A percentile compares a stretch with the other conserved stretches of the same genome.
Evolutionary conservation across 1,140 invertebrate species (phyloP).

Genomic region (Yoshiicerus persimilis): DNA sequence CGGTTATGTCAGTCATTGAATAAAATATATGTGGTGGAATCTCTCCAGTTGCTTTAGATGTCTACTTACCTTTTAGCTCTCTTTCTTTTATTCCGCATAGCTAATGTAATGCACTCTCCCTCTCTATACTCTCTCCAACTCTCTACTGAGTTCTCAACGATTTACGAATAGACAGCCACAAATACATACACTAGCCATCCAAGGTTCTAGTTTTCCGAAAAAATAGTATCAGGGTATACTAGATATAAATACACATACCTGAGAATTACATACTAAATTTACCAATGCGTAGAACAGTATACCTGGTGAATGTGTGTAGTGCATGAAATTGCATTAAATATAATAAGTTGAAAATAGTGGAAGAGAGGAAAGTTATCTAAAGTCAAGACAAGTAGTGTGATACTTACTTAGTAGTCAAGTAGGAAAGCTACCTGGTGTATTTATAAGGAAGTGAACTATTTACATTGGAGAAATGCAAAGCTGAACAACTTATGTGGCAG

Average conservation of each 20-base stretch:
- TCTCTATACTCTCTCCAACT: background rate
- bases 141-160: background rate
- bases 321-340: background rate
- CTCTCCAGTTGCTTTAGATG: background rate
- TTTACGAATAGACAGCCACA: background rate
- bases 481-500: background rate
- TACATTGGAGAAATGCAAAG: background rate
- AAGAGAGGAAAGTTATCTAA: background rate
- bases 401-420: background rate
- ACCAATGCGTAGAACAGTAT: background rate
- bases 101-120: background rate
- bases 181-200: background rate
- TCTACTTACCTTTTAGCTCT: background rate
- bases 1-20: constrained; percentile 3
- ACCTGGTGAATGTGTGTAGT: background rate
- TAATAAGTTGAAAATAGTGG: background rate
- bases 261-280: too few relatives aligned
- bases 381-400: background rate
- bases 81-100: background rate
- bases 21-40: background rate
- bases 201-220: too few relatives aligned
- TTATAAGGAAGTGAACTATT: background rate
- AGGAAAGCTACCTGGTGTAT: background rate
- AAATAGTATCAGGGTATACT: too few relatives aligned
- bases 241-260: too few relatives aligned